Percentiles rank a stretch among this genome's conserved stretches.
phyloP scores from a whole-genome alignment of 2,113 vertebrate genomes.

The Actenoides lindsayi region DNA sequence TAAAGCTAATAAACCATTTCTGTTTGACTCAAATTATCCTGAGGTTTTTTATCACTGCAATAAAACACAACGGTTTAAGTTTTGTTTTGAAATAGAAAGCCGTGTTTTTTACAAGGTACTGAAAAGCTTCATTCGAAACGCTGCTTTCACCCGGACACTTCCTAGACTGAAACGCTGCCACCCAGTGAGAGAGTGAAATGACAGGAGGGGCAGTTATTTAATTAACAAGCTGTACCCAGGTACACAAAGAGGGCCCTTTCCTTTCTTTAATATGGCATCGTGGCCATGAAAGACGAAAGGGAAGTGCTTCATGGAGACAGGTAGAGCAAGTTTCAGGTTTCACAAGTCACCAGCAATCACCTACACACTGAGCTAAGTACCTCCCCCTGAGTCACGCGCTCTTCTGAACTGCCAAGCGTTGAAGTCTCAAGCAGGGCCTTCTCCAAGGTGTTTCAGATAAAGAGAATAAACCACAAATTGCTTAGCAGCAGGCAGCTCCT shows the following conservation, averaged over 20 bases:
- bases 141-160: neutral
- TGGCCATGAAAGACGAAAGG: neutral
- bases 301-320: neutral
- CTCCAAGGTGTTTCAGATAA: neutral
- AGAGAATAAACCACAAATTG: neutral
- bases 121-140: neutral
- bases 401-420: neutral
- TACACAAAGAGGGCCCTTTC: neutral
- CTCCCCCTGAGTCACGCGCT: constrained; percentile 39
- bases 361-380: constrained; percentile 1
- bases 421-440: neutral
- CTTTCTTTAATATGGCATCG: neutral
- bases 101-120: neutral
- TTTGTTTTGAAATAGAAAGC: neutral
- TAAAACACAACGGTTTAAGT: neutral
- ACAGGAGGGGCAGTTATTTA: neutral
- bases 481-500: neutral
- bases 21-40: neutral
- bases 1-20: neutral
- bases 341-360: constrained; percentile 13
- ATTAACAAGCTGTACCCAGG: neutral
- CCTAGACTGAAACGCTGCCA: neutral
- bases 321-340: constrained; percentile 47
- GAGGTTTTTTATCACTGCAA: neutral
- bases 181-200: neutral